These are phyloP conservation scores for Calephelis nemesis DNA, from an alignment of 1,140 invertebrate species.

Conservation along the genomic window DNA sequence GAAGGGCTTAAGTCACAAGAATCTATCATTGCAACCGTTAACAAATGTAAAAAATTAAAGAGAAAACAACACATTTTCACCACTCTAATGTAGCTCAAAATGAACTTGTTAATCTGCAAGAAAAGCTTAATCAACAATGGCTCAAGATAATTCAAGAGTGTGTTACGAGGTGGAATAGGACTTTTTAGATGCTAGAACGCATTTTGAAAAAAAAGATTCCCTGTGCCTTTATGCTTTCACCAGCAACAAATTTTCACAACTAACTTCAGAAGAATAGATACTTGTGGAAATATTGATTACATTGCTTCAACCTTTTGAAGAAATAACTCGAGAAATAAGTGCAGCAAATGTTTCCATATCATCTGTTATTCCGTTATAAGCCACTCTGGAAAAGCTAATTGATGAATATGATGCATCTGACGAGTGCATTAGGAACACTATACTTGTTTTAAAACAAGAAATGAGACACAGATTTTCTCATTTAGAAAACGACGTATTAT, in stretches of 20 bases:
- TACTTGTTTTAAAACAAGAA: constrained; percentile 35
- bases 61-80: constrained; percentile 33
- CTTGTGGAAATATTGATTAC: constrained; percentile 31
- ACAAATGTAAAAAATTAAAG: constrained; percentile 38
- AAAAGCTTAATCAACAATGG: constrained; percentile 34
- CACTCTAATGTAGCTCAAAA: constrained; percentile 32
- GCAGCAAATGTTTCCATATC: constrained; percentile 32
- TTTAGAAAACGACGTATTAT: constrained; percentile 38
- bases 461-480: constrained; percentile 34
- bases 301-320: constrained; percentile 37
- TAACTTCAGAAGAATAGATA: constrained; percentile 38
- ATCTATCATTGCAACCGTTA: constrained; percentile 29
- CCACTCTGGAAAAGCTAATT: constrained; percentile 36
- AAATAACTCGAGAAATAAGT: constrained; percentile 39
- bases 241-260: constrained; percentile 24
- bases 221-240: constrained; percentile 35
- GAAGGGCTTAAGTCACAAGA: constrained; percentile 34
- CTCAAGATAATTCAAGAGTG: constrained; percentile 31
- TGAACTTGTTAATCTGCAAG: constrained; percentile 31
- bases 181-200: constrained; percentile 33
- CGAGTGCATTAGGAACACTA: constrained; percentile 34
- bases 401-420: constrained; percentile 31
- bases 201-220: constrained; percentile 33
- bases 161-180: constrained; percentile 30
- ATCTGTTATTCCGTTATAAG: constrained; percentile 38